Evolutionary conservation across 2,797 vertebrate species (phyloP).

Genomic region (Darevskia nairensis): DNA sequence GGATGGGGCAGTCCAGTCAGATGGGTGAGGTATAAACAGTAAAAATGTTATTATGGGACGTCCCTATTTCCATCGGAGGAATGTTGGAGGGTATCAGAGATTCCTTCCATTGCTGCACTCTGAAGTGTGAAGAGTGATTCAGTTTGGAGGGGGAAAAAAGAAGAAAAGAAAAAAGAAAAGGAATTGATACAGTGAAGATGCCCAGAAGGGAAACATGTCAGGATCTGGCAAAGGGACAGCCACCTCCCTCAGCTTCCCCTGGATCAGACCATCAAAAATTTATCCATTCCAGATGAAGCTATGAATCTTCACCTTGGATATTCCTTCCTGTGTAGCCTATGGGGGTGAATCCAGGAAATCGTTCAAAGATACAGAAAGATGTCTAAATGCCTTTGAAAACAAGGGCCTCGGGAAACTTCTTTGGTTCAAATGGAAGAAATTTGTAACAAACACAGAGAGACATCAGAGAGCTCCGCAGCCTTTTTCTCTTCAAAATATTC

Average conservation of each 20-base stretch:
- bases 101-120: not conserved
- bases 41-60: too few relatives aligned
- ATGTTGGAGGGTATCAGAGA: too few relatives aligned
- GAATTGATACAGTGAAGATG: not conserved
- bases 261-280: conserved; percentile 16
- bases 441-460: not conserved
- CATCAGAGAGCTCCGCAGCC: not conserved
- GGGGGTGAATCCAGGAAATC: conserved; percentile 12
- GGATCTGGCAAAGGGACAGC: not conserved
- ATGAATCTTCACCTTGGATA: conserved; percentile 13
- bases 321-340: conserved; percentile 11
- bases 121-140: too few relatives aligned
- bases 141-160: not conserved
- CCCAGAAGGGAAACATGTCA: conserved; percentile 1
- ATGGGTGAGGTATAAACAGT: too few relatives aligned
- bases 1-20: too few relatives aligned
- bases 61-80: too few relatives aligned
- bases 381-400: conserved; percentile 16
- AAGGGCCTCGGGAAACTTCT: not conserved
- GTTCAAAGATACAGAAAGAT: not conserved
- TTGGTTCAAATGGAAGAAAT: conserved; percentile 3
- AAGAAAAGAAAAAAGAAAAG: not conserved
- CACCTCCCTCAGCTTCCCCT: not conserved
- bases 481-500: not conserved
- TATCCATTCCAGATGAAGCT: conserved; percentile 20